Evolutionary conservation across 2,888 invertebrate species (phyloP).

Genomic region (Dyspetes luteomarginatus): DNA sequence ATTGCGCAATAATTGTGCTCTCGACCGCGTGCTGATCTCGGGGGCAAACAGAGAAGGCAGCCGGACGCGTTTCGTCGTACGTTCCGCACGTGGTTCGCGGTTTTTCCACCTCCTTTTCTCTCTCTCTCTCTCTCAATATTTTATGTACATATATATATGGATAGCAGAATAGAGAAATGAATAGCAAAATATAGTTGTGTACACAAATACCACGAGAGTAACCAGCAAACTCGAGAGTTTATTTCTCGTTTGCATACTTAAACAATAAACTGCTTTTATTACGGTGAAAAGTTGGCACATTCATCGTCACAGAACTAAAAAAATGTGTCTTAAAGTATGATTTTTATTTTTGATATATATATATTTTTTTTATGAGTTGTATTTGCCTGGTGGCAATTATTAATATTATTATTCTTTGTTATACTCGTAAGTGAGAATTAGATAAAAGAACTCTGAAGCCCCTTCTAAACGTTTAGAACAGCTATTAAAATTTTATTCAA

Average conservation of each 20-base stretch:
- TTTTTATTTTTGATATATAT: too few species aligned
- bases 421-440: too few species aligned
- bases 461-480: too few species aligned
- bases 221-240: too few species aligned
- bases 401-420: too few species aligned
- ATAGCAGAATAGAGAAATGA: background rate
- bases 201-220: background rate
- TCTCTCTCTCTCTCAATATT: background rate
- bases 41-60: constrained; percentile 53
- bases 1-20: constrained; percentile 65
- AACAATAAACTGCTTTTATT: constrained; percentile 53
- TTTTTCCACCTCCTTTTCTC: constrained; percentile 48
- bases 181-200: background rate
- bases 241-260: constrained; percentile 50
- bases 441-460: too few species aligned
- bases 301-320: too few species aligned
- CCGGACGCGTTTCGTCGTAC: constrained; percentile 49
- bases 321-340: too few species aligned
- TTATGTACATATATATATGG: too few species aligned
- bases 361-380: too few species aligned
- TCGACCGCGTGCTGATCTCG: constrained; percentile 60
- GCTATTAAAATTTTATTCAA: too few species aligned
- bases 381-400: too few species aligned
- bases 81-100: constrained; percentile 59
- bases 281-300: constrained; percentile 31